These are phyloP conservation scores for Cyrtodaria siliqua DNA, from an alignment of 2,888 invertebrate species.

Conservation along the genomic window DNA sequence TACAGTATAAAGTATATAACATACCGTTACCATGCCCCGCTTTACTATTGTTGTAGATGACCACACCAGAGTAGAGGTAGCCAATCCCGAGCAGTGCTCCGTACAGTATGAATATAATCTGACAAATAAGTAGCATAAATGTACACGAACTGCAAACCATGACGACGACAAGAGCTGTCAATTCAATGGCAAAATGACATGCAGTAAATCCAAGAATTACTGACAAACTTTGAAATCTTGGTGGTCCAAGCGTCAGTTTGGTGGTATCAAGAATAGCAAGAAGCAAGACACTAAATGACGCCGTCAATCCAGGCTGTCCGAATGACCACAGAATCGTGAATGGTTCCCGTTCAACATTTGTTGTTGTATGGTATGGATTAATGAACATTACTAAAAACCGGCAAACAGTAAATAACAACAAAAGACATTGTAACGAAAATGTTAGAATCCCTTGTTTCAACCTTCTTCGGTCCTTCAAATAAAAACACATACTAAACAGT, in stretches of 20 bases:
- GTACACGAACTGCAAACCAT: conserved; percentile 52
- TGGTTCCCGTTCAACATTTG: conserved; percentile 31
- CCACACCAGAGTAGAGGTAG: conserved; percentile 68
- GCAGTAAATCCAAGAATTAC: conserved; percentile 66
- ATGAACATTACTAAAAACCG: conserved; percentile 64
- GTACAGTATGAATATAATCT: conserved; percentile 71
- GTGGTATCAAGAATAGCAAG: conserved; percentile 78
- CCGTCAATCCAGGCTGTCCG: conserved; percentile 73
- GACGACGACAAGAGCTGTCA: conserved; percentile 63
- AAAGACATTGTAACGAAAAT: conserved; percentile 67
- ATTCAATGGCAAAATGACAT: conserved; percentile 68
- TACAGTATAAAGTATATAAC: too few species aligned
- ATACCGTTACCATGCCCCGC: conserved; percentile 50
- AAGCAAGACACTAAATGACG: conserved; percentile 73
- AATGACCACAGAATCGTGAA: conserved; percentile 70
- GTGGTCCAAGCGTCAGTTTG: conserved; percentile 75
- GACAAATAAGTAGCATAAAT: conserved; percentile 72
- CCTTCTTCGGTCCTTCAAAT: conserved; percentile 37
- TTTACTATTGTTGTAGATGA: conserved; percentile 65
- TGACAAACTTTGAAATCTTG: conserved; percentile 70
- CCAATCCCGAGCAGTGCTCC: conserved; percentile 69
- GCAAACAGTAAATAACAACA: conserved; percentile 62
- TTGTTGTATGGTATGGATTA: conserved; percentile 69
- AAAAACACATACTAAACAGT: conserved; percentile 47
- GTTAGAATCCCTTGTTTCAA: conserved; percentile 62